Conservation (phyloP, 2,888 invertebrate species). For the Drosophila lutescens region DNA sequence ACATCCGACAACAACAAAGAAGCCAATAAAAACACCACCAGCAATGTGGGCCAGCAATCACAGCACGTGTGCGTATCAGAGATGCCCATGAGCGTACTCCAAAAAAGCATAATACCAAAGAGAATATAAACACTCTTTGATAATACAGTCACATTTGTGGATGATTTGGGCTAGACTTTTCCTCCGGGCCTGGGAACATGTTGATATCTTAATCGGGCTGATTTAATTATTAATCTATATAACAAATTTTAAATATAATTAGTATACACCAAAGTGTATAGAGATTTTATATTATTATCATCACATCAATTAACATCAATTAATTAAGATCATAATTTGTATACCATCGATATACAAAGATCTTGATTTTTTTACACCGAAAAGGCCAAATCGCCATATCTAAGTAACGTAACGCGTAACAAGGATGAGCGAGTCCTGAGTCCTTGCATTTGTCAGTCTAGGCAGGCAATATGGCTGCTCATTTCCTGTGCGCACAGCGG, state of each 20-base stretch:
- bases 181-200: too few species aligned
- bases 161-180: too few species aligned
- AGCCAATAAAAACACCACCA: constrained; percentile 47
- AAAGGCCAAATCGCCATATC: not conserved
- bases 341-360: too few species aligned
- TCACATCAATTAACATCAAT: too few species aligned
- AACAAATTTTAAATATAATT: too few species aligned
- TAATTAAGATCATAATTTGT: too few species aligned
- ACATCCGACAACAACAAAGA: constrained; percentile 60
- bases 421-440: constrained; percentile 13
- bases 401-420: not conserved
- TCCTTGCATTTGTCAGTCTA: constrained; percentile 49
- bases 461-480: constrained; percentile 62
- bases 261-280: too few species aligned
- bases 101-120: too few species aligned
- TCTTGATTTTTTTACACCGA: not conserved
- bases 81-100: not conserved
- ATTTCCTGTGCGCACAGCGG: constrained; percentile 59
- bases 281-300: too few species aligned
- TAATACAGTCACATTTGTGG: not conserved
- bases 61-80: constrained; percentile 28
- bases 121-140: too few species aligned
- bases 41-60: constrained; percentile 28
- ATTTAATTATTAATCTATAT: too few species aligned
- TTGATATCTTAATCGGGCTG: too few species aligned